Base-by-base conservation (phyloP, 1,140 invertebrate genomes). In the Daktulosphaira vitifoliae region DNA sequence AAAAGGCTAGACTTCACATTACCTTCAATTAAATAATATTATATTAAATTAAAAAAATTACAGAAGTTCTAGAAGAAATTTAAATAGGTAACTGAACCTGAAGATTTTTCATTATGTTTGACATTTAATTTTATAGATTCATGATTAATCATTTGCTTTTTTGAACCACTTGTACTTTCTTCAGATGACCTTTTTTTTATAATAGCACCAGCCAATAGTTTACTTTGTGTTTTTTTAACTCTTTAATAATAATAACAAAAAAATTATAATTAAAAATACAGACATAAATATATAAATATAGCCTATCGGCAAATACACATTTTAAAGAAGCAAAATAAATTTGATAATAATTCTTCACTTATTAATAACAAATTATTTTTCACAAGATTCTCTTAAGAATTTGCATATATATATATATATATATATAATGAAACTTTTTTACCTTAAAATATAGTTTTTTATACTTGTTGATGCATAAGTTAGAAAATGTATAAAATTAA, bases 131-230 rank as follows among this genome's bases (percentile, higher is more conserved):
- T 33, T 15, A 39, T 18, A 2, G 42, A 15, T 9, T 46, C 42
- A 20, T 0, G 1, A 15, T n/a, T 22, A 4, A 46, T 7, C 25
- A 44, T 62, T 15, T 13, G 39, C 29, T 62, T 62, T 62, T 62
- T 62, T 13, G 54, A 20, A 44, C 8, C 1, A 62, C 18, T 62
- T 9, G 5, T 20, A 13, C n/a, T 46, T 33, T 46, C 42, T 0
- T 68, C 68, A 15, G 65, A 33, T 39, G 65, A 49, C 65, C 68
- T 67, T 68, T 82, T 83, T 70, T 80, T 81, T 3, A 83, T 77
- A 52, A 83, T 78, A 37, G 81, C 78, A 15, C 82, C 81, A 68
- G 81, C 80, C 2, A 84, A 70, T 53, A 83, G 72, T 73, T 79
- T 81, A 65, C 76, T 75, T 76, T 85, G 80, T 65, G 78, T 78